Evolutionary conservation across 1,140 invertebrate genomes (phyloP).

Genomic region (Drosophila mauritiana): DNA sequence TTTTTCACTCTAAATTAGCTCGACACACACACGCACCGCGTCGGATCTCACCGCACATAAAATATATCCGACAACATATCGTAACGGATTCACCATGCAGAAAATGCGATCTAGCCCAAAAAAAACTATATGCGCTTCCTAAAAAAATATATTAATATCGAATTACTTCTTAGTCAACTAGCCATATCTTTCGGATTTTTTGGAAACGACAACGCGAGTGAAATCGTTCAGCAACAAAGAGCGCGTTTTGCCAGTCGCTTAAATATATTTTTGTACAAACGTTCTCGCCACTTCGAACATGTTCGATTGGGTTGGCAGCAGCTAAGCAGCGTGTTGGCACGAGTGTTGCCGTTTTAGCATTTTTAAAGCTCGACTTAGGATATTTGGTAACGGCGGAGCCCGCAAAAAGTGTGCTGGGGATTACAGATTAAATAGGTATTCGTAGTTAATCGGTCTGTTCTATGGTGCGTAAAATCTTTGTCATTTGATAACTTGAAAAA

Average conservation of each 20-base stretch:
- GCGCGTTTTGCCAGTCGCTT: conserved; percentile 9
- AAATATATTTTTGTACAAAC: conserved; percentile 7
- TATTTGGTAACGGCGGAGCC: too few relatives aligned
- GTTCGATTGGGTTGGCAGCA: conserved; percentile 1
- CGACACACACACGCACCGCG: conserved; percentile 11
- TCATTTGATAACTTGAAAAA: too few relatives aligned
- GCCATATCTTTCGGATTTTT: conserved; percentile 7
- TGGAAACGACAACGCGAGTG: conserved; percentile 2
- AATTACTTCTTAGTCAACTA: conserved; percentile 10
- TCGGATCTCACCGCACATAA: conserved; percentile 36
- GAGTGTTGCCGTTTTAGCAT: too few relatives aligned
- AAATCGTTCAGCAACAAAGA: conserved; percentile 14
- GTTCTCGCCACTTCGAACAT: background rate
- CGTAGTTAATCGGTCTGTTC: too few relatives aligned
- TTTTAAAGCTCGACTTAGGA: too few relatives aligned
- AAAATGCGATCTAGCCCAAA: background rate
- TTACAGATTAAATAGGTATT: too few relatives aligned
- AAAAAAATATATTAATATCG: conserved; percentile 6
- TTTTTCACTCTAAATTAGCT: conserved; percentile 45
- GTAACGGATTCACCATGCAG: conserved; percentile 2
- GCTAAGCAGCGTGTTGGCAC: background rate
- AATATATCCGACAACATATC: conserved; percentile 17
- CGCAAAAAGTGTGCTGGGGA: too few relatives aligned
- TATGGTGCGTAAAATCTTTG: too few relatives aligned
- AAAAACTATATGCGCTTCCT: background rate